These are phyloP conservation scores for Nothura maculosa DNA, from an alignment of 2,797 vertebrate species.

Conservation along the genomic window DNA sequence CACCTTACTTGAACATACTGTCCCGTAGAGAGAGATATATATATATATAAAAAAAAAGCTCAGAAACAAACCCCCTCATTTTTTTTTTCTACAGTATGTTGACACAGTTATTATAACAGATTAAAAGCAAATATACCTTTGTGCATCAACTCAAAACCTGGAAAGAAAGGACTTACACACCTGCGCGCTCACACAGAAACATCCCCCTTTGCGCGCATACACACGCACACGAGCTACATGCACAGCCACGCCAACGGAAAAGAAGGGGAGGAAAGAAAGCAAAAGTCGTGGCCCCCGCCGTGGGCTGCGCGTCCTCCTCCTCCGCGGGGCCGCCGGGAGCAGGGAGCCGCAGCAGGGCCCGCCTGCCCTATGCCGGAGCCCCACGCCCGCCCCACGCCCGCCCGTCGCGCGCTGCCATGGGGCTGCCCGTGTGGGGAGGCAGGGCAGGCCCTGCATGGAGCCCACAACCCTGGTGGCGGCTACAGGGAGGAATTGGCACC, in stretches of 20 bases:
- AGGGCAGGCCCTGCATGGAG: too few species aligned
- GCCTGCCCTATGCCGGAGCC: constrained; percentile 85
- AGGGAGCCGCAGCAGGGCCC: constrained; percentile 86
- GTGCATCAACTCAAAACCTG: constrained; percentile 76
- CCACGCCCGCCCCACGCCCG: background rate
- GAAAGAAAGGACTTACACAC: constrained; percentile 58
- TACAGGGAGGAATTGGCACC: constrained; percentile 89
- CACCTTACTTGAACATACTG: constrained; percentile 77
- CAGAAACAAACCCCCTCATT: constrained; percentile 71
- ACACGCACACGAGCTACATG: constrained; percentile 77
- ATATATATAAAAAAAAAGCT: constrained; percentile 76
- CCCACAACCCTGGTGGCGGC: constrained; percentile 3
- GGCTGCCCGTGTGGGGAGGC: constrained; percentile 31
- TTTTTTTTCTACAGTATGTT: constrained; percentile 83
- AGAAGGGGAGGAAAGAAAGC: constrained; percentile 38
- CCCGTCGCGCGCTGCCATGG: background rate
- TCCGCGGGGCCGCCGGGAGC: constrained; percentile 51
- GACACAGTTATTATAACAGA: constrained; percentile 85
- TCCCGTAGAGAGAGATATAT: constrained; percentile 72
- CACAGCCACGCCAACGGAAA: constrained; percentile 79
- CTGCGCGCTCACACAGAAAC: background rate
- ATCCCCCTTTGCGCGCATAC: constrained; percentile 8
- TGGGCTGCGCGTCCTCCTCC: constrained; percentile 79
- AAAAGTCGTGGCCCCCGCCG: constrained; percentile 57
- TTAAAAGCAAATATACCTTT: constrained; percentile 82